phyloP scores from a whole-genome alignment of 1,140 invertebrate species.

The Apis mellifera region Amel_HAv3.1 CM009936.2:8166001-8166500 shows the following conservation, averaged over 20 bases:
- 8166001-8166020: not conserved
- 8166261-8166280: not conserved
- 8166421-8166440: too few species aligned
- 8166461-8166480: too few species aligned
- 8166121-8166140: not conserved
- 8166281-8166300: conserved; percentile 5
- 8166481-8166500: too few species aligned
- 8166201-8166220: not conserved
- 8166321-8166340: not conserved
- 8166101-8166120: not conserved
- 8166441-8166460: too few species aligned
- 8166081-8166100: not conserved
- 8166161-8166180: conserved; percentile 20
- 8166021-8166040: not conserved
- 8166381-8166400: not conserved
- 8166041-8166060: conserved; percentile 27
- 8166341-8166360: not conserved
- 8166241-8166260: not conserved
- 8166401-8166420: too few species aligned
- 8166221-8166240: not conserved
- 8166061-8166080: not conserved
- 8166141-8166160: not conserved
- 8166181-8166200: not conserved
- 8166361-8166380: too few species aligned
- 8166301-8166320: not conserved